phyloP scores from a whole-genome alignment of 2,888 invertebrate genomes.

The Drosophila rubida region DNA sequence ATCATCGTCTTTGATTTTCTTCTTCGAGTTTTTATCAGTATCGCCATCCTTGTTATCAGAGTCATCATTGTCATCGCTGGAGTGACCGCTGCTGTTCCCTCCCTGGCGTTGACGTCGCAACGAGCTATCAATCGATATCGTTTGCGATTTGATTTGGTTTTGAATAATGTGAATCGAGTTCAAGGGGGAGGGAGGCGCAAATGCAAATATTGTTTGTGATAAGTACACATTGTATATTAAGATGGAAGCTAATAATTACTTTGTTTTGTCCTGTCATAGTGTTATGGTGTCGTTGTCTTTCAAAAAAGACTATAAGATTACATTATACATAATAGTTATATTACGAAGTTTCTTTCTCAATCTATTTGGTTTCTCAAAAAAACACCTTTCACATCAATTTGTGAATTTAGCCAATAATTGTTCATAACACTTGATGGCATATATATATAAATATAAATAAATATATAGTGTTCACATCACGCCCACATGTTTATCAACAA shows the following conservation, averaged over 20 bases:
- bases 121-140: constrained; percentile 75
- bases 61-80: constrained; percentile 73
- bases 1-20: constrained; percentile 63
- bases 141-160: constrained; percentile 25
- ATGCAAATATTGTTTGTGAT: constrained; percentile 66
- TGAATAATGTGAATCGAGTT: constrained; percentile 16
- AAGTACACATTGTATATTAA: constrained; percentile 50
- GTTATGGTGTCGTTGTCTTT: constrained; percentile 43
- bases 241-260: constrained; percentile 55
- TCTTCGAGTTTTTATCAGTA: constrained; percentile 70
- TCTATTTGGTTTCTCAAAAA: constrained; percentile 2
- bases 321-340: constrained; percentile 15
- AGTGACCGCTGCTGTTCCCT: constrained; percentile 77
- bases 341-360: constrained; percentile 15
- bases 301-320: no score
- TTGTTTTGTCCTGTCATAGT: constrained; percentile 40
- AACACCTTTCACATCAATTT: constrained; percentile 38
- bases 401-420: constrained; percentile 46
- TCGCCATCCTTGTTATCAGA: constrained; percentile 72
- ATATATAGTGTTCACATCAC: constrained; percentile 33
- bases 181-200: constrained; percentile 53
- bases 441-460: constrained; percentile 4
- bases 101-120: constrained; percentile 83
- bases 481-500: constrained; percentile 7
- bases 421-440: constrained; percentile 28